Conservation (phyloP, 2,113 vertebrate genomes). For the Microtus ochrogaster region DNA sequence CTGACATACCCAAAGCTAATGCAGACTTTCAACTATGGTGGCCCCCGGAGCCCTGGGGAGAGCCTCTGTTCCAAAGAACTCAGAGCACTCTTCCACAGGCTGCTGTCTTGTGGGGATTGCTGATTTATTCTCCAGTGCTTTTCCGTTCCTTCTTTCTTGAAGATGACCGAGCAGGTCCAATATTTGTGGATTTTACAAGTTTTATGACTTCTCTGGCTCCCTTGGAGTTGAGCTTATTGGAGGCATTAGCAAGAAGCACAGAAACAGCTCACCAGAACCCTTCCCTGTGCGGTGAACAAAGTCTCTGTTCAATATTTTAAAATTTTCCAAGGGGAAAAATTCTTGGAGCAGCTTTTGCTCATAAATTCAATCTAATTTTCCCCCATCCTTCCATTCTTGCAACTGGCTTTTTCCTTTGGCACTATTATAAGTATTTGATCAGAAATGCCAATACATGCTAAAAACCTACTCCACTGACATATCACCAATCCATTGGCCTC, state of each 20-base stretch:
- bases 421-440: neutral
- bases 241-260: too few relatives aligned
- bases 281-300: neutral
- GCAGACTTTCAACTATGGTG: neutral
- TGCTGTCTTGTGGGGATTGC: accelerated
- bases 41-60: neutral
- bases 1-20: neutral
- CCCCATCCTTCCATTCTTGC: neutral
- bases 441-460: neutral
- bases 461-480: neutral
- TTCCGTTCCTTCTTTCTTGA: neutral
- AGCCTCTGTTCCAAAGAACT: neutral
- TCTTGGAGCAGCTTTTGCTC: neutral
- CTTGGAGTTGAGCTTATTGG: accelerated
- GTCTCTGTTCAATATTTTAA: neutral
- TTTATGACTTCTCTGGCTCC: neutral
- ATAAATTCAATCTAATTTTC: neutral
- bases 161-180: neutral
- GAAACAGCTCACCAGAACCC: neutral
- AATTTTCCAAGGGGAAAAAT: neutral
- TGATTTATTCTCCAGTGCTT: neutral
- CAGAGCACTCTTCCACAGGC: neutral
- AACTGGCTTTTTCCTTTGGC: neutral
- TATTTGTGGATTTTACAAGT: neutral
- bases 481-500: neutral